These are phyloP conservation scores for Oreochromis tanganicae DNA, from an alignment of 2,113 vertebrate genomes.

Conservation along the genomic window DNA sequence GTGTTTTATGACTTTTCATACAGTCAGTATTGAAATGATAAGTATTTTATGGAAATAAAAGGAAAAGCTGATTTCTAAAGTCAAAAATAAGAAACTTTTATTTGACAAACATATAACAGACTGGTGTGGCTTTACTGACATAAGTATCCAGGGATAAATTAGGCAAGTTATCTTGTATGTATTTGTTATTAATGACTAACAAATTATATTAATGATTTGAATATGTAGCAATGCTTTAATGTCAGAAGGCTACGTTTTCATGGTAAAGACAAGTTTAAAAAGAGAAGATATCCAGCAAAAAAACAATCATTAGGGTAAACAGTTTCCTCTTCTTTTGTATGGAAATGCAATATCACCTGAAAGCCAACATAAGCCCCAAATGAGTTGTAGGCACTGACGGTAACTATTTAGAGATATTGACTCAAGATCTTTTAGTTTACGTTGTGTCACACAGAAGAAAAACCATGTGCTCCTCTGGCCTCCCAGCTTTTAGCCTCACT, in stretches of 20 bases:
- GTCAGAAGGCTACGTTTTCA: background rate
- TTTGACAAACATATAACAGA: background rate
- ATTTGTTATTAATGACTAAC: background rate
- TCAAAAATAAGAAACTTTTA: background rate
- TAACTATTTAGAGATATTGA: background rate
- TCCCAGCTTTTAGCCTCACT: background rate
- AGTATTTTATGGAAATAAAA: background rate
- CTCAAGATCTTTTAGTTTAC: background rate
- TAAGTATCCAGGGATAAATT: background rate
- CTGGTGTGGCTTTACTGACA: background rate
- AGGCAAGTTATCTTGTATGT: background rate
- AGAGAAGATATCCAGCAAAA: background rate
- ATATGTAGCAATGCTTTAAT: background rate
- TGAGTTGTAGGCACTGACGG: background rate
- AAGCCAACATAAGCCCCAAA: background rate
- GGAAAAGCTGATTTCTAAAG: background rate
- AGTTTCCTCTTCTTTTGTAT: background rate
- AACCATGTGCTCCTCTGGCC: rapidly evolving
- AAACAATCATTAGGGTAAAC: background rate
- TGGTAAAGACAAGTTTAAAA: background rate
- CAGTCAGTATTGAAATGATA: background rate
- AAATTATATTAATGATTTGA: background rate
- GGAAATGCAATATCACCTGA: no score
- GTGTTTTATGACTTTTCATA: background rate
- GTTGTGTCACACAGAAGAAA: background rate